Evolutionary conservation across 2,888 invertebrate genomes (phyloP).

Genomic region (Latheticus oryzae): DNA sequence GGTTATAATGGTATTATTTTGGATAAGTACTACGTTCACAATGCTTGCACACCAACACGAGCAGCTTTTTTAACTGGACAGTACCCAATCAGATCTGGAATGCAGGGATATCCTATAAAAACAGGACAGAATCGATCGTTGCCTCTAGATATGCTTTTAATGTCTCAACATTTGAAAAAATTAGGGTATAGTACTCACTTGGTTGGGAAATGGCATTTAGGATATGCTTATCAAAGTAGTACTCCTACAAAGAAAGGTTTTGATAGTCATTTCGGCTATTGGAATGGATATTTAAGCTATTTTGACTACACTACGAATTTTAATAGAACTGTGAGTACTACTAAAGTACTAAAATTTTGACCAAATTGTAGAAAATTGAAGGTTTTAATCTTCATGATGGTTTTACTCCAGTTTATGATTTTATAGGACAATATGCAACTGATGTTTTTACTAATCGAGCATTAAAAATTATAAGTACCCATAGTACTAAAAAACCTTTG

Average conservation of each 20-base stretch:
- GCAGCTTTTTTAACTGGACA: constrained; percentile 85
- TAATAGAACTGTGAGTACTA: constrained; percentile 18
- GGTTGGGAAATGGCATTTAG: constrained; percentile 90
- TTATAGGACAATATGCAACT: constrained; percentile 73
- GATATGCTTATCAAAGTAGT: constrained; percentile 75
- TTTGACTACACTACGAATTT: constrained; percentile 66
- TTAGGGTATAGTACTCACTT: constrained; percentile 80
- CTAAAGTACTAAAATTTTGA: constrained; percentile 23
- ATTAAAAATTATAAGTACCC: constrained; percentile 71
- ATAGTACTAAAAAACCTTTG: constrained; percentile 72
- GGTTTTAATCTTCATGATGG: constrained; percentile 67
- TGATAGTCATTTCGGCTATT: constrained; percentile 85
- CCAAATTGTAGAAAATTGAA: constrained; percentile 59
- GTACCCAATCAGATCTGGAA: constrained; percentile 86
- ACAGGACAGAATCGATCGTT: constrained; percentile 79
- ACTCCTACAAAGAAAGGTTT: constrained; percentile 82
- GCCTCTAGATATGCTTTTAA: constrained; percentile 67
- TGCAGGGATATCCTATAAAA: constrained; percentile 76
- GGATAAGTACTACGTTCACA: constrained; percentile 86
- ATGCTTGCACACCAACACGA: constrained; percentile 88
- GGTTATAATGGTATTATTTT: constrained; percentile 87
- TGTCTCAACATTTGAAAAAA: constrained; percentile 72
- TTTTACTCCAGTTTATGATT: constrained; percentile 65
- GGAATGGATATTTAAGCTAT: constrained; percentile 85
- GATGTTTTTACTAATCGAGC: constrained; percentile 77